These are phyloP conservation scores for Noctua comes DNA, from an alignment of 2,888 invertebrate genomes.

Conservation along the genomic window DNA sequence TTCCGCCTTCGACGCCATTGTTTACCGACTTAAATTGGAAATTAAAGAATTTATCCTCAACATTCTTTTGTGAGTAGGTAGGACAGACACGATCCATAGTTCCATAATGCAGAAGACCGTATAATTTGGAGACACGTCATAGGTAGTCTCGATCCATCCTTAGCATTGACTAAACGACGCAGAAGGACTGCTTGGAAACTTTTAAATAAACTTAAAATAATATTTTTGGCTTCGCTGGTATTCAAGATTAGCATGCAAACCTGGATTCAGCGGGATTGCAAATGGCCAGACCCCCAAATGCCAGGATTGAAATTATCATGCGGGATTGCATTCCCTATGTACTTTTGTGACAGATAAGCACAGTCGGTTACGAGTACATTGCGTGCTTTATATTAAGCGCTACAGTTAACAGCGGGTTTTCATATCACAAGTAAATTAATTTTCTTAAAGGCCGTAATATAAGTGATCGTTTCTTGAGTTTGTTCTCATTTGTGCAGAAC, in stretches of 20 bases:
- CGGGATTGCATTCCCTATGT: background rate
- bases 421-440: background rate
- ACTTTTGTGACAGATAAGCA: too few species aligned
- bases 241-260: background rate
- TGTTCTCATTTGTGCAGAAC: background rate
- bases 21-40: constrained; percentile 59
- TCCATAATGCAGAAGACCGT: background rate
- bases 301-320: background rate
- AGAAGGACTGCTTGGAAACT: background rate
- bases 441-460: background rate
- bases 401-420: background rate
- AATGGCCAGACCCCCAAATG: background rate
- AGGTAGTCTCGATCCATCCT: background rate
- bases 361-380: background rate
- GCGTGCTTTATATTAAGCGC: background rate
- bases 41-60: constrained; percentile 22
- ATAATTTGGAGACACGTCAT: background rate
- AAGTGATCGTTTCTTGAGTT: background rate
- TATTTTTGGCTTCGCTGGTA: background rate
- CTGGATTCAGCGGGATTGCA: background rate
- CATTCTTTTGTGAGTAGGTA: background rate
- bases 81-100: too few species aligned
- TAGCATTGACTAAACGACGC: background rate
- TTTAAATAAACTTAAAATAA: background rate
- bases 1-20: constrained; percentile 59